A percentile compares a stretch with the other conserved stretches of the same genome.
Conservation (phyloP, 2,113 vertebrate genomes). For the Macroglossus sobrinus region DNA sequence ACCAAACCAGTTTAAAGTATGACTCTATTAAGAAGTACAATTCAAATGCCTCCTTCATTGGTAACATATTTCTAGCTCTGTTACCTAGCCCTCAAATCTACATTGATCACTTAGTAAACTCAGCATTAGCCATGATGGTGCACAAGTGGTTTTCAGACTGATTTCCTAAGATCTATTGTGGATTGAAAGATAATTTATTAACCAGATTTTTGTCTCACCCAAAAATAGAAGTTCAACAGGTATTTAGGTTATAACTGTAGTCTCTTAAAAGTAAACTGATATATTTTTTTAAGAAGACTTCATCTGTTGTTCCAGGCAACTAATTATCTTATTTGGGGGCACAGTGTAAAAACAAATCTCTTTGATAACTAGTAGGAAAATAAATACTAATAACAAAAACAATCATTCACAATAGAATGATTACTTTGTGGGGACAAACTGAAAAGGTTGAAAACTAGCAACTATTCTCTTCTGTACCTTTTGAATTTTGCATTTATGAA, state of each 20-base stretch:
- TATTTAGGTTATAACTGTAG: background rate
- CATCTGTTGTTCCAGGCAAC: background rate
- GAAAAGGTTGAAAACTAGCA: background rate
- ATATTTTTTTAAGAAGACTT: background rate
- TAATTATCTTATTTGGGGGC: background rate
- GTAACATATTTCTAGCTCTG: background rate
- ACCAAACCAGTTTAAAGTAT: background rate
- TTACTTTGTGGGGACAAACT: background rate
- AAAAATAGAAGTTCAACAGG: background rate
- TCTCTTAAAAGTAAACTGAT: background rate
- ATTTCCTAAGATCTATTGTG: background rate
- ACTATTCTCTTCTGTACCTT: background rate
- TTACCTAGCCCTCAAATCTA: background rate
- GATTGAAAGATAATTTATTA: background rate
- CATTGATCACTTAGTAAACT: background rate
- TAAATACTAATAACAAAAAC: background rate
- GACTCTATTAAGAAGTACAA: background rate
- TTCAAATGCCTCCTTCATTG: background rate
- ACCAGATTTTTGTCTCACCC: background rate
- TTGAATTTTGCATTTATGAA: background rate
- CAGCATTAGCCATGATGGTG: background rate
- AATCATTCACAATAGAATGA: background rate
- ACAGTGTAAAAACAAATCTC: background rate
- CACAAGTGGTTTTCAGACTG: background rate
- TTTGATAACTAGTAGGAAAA: background rate